A percentile compares a stretch with the other conserved stretches of the same genome.
phyloP scores from a whole-genome alignment of 2,797 vertebrate genomes.

The Galago senegalensis region DNA sequence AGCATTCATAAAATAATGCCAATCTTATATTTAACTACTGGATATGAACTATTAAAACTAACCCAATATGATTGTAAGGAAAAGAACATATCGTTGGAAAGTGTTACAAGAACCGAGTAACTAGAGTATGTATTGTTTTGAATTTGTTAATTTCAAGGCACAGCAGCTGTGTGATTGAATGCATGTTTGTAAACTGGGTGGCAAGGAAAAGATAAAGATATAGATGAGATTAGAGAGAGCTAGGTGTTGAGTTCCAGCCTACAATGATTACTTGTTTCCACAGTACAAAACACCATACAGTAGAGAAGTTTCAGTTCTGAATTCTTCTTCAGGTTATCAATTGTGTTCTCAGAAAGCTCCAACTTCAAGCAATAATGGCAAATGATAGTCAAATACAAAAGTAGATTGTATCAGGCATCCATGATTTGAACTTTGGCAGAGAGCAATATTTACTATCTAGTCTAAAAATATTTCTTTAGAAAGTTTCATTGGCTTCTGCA shows the following conservation, averaged over 20 bases:
- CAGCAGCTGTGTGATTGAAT: neutral
- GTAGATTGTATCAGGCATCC: neutral
- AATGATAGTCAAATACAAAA: neutral
- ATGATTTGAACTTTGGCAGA: conserved; percentile 19
- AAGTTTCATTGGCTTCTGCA: neutral
- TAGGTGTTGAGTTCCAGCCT: neutral
- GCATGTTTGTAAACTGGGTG: neutral
- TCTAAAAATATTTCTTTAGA: conserved; percentile 7
- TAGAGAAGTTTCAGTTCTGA: neutral
- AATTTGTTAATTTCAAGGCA: neutral
- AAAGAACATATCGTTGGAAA: neutral
- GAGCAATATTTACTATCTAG: conserved; percentile 6
- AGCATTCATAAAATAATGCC: neutral
- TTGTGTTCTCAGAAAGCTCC: neutral
- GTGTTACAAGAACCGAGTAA: neutral
- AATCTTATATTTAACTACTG: neutral
- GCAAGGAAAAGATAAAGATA: neutral
- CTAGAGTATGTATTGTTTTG: neutral
- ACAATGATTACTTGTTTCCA: neutral
- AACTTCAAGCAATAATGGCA: neutral
- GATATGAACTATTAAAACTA: conserved; percentile 2
- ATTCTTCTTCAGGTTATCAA: neutral
- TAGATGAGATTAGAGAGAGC: neutral
- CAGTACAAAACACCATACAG: neutral
- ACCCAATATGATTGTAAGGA: neutral